Conservation (phyloP, 2,888 invertebrate species). For the Anarsia innoxiella region DNA sequence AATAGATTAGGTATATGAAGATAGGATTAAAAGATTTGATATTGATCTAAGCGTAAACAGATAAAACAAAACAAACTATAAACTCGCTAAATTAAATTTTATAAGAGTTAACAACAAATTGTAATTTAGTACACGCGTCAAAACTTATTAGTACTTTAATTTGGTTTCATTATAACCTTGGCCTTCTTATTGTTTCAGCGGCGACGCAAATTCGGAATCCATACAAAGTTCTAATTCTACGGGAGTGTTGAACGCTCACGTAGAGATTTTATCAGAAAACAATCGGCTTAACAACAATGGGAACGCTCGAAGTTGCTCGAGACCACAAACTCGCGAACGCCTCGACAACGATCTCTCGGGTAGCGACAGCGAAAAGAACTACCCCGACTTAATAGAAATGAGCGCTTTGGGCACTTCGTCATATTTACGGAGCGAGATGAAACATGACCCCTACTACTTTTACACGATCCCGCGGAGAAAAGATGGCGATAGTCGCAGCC, state of each 20-base stretch:
- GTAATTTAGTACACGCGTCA: too few relatives aligned
- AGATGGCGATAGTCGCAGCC: conserved; percentile 83
- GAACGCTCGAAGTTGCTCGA: conserved; percentile 51
- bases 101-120: too few relatives aligned
- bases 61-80: too few relatives aligned
- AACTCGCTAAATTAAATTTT: neutral
- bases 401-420: conserved; percentile 58
- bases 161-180: too few relatives aligned
- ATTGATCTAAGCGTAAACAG: too few relatives aligned
- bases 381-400: conserved; percentile 74
- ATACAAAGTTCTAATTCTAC: conserved; percentile 74
- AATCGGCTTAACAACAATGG: conserved; percentile 54
- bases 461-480: conserved; percentile 80
- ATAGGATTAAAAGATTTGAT: too few relatives aligned
- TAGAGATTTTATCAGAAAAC: conserved; percentile 51
- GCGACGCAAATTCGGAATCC: conserved; percentile 65
- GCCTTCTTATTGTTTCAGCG: conserved; percentile 41
- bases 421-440: conserved; percentile 53
- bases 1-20: too few relatives aligned
- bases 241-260: conserved; percentile 52
- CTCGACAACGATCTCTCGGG: conserved; percentile 68
- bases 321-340: conserved; percentile 51
- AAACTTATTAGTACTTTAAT: too few relatives aligned
- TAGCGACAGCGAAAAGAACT: conserved; percentile 71
- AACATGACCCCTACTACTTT: conserved; percentile 70